phyloP scores from a whole-genome alignment of 2,113 vertebrate genomes.

The Limanda limanda region DNA sequence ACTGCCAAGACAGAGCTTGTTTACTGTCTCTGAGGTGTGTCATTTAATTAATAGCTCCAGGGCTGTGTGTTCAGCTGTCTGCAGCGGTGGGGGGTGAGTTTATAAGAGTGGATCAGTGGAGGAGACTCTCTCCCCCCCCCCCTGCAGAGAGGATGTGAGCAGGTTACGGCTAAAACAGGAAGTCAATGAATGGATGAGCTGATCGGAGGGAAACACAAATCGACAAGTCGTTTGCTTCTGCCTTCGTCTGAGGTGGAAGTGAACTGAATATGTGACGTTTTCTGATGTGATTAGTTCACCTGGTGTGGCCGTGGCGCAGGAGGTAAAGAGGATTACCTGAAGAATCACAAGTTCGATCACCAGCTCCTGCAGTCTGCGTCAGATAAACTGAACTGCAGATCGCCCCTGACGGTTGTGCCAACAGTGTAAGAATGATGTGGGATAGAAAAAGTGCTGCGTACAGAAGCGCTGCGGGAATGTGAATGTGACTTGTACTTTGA shows the following conservation, averaged over 20 bases:
- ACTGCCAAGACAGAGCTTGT: constrained; percentile 42
- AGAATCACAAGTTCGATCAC: too few species aligned
- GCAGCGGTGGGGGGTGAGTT: constrained; percentile 12
- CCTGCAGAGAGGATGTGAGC: background rate
- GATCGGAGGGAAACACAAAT: background rate
- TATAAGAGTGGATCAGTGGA: constrained; percentile 20
- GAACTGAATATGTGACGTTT: background rate
- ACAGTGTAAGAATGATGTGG: too few species aligned
- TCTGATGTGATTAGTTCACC: too few species aligned
- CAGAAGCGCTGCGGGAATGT: too few species aligned
- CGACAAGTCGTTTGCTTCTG: background rate
- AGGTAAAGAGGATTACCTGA: too few species aligned
- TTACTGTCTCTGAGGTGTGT: constrained; percentile 50
- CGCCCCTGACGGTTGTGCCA: too few species aligned
- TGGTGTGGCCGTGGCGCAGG: too few species aligned
- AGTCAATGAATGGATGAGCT: background rate
- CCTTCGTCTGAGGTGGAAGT: background rate
- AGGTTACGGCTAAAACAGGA: background rate
- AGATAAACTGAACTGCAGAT: too few species aligned
- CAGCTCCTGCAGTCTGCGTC: too few species aligned
- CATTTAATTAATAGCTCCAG: constrained; percentile 51
- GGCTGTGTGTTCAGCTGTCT: constrained; percentile 36
- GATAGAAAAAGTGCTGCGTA: too few species aligned
- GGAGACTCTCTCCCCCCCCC: background rate
- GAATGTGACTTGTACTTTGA: too few species aligned